Conservation (phyloP, 2,888 invertebrate genomes). For the Alloscopus bannaensis region DNA sequence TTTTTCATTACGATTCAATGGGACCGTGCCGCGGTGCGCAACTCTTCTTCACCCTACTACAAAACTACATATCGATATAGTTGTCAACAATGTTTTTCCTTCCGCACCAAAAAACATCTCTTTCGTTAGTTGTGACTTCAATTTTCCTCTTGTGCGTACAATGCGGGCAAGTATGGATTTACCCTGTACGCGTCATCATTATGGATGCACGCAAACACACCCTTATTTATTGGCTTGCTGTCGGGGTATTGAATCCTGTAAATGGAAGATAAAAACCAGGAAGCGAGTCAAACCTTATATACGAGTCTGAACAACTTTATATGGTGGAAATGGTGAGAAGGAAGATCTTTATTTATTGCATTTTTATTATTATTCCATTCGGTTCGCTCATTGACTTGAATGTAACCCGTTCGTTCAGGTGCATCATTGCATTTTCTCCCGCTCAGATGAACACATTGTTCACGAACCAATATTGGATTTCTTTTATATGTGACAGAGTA, state of each 20-base stretch:
- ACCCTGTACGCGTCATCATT: constrained; percentile 27
- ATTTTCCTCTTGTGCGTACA: constrained; percentile 32
- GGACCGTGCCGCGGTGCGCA: constrained; percentile 29
- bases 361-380: not conserved
- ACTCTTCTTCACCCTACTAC: constrained; percentile 24
- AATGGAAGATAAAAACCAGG: constrained; percentile 7
- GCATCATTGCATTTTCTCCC: constrained; percentile 3
- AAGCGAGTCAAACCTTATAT: constrained; percentile 3
- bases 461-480: too few species aligned
- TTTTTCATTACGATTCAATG: constrained; percentile 51
- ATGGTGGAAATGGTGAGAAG: not conserved
- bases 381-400: constrained; percentile 10
- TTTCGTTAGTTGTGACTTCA: constrained; percentile 8
- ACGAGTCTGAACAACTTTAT: not conserved
- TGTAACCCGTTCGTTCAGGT: constrained; percentile 27
- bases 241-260: too few species aligned
- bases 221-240: constrained; percentile 48
- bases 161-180: constrained; percentile 40
- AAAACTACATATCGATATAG: constrained; percentile 14
- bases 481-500: too few species aligned
- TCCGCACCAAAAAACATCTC: not conserved
- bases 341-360: constrained; percentile 13
- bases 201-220: constrained; percentile 50
- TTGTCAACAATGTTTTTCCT: constrained; percentile 12
- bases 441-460: too few species aligned